Evolutionary conservation across 2,888 invertebrate genomes (phyloP).

Genomic region (Noctua janthina): DNA sequence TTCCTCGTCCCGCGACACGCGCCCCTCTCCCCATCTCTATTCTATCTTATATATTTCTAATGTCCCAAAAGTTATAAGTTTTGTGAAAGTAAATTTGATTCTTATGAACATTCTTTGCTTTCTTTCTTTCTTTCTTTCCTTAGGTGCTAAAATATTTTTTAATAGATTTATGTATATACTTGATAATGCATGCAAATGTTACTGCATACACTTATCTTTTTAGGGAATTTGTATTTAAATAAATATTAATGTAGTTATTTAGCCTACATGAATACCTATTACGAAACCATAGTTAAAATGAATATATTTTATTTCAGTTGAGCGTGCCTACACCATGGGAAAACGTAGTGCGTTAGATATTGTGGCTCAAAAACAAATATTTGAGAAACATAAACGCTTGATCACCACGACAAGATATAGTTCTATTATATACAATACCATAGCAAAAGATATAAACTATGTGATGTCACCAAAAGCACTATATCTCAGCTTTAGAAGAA

Average conservation of each 20-base stretch:
- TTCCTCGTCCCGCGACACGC: slow-evolving; percentile 47
- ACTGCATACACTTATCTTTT: slow-evolving; percentile 47
- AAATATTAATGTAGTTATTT: slow-evolving; percentile 48
- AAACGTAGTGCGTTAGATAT: slow-evolving; percentile 45
- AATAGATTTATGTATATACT: slow-evolving; percentile 48
- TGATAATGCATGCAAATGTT: slow-evolving; percentile 48
- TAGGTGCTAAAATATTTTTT: slow-evolving; percentile 47
- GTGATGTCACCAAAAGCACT: slow-evolving; percentile 46
- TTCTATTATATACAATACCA: slow-evolving; percentile 42
- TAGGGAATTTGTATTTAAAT: slow-evolving; percentile 47
- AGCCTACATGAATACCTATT: slow-evolving; percentile 48
- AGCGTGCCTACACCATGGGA: slow-evolving; percentile 43
- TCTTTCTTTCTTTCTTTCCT: slow-evolving; percentile 47
- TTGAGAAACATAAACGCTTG: slow-evolving; percentile 43
- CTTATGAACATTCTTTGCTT: slow-evolving; percentile 47
- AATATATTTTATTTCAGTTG: slow-evolving; percentile 48
- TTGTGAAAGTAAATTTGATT: slow-evolving; percentile 47
- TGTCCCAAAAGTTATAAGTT: slow-evolving; percentile 47
- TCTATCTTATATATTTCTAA: slow-evolving; percentile 46
- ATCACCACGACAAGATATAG: slow-evolving; percentile 44
- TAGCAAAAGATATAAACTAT: slow-evolving; percentile 44
- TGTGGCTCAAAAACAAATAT: slow-evolving; percentile 44
- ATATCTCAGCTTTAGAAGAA: slow-evolving; percentile 48
- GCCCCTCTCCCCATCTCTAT: slow-evolving; percentile 46
- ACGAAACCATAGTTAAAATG: slow-evolving; percentile 46